These are phyloP conservation scores for Clitarchus hookeri DNA, from an alignment of 2,888 invertebrate species.

Conservation along the genomic window DNA sequence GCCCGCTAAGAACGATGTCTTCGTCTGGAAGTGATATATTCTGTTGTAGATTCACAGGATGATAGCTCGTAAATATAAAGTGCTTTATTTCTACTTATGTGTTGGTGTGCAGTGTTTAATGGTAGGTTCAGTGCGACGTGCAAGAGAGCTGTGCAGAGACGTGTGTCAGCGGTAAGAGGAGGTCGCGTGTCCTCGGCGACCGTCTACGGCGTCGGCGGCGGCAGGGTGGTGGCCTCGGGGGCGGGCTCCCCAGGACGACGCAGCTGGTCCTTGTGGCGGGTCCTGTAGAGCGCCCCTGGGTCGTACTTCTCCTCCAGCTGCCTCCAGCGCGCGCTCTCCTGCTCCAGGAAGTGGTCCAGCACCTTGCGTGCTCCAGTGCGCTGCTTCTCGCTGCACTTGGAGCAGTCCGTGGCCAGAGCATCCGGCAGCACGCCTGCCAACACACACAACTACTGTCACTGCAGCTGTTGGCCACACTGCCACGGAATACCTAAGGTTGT, in stretches of 20 bases:
- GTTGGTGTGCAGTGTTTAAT: too few relatives aligned
- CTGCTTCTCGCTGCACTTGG: constrained; percentile 45
- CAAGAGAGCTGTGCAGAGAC: too few relatives aligned
- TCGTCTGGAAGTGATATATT: too few relatives aligned
- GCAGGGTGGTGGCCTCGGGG: not conserved
- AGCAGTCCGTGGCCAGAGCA: constrained; percentile 46
- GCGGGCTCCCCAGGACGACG: not conserved
- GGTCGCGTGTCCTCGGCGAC: too few relatives aligned
- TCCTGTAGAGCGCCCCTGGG: constrained; percentile 20
- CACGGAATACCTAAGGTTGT: too few relatives aligned
- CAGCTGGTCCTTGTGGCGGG: not conserved
- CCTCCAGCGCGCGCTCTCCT: constrained; percentile 27
- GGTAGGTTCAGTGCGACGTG: too few relatives aligned
- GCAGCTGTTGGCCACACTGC: not conserved
- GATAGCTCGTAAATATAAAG: too few relatives aligned
- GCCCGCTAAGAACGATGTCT: too few relatives aligned
- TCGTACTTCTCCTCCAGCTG: constrained; percentile 30
- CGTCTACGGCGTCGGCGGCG: not conserved
- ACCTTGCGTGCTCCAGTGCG: constrained; percentile 44
- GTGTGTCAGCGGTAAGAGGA: too few relatives aligned
- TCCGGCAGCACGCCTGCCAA: constrained; percentile 46
- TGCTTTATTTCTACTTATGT: too few relatives aligned
- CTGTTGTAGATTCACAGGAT: too few relatives aligned
- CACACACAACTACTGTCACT: not conserved
- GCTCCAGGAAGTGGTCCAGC: constrained; percentile 41